A percentile compares a stretch with the other conserved stretches of the same genome.
Conservation (phyloP, 2,113 vertebrate genomes). For the Menura novaehollandiae region DNA sequence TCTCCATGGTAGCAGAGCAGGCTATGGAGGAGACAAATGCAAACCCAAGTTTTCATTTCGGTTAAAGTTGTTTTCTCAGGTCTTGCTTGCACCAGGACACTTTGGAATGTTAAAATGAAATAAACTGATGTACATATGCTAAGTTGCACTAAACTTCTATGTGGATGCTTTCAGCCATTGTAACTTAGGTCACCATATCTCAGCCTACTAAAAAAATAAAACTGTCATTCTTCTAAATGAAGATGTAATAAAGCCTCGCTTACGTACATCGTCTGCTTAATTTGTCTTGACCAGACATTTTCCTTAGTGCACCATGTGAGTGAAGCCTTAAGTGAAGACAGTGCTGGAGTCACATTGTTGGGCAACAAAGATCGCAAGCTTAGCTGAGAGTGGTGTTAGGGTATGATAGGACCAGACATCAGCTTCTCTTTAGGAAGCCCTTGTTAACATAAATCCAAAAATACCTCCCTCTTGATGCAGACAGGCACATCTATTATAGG, state of each 20-base stretch:
- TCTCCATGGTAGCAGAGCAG: constrained; percentile 41
- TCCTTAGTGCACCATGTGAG: neutral
- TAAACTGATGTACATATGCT: neutral
- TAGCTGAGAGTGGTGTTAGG: neutral
- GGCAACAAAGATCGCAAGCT: neutral
- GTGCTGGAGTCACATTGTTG: neutral
- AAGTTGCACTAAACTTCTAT: neutral
- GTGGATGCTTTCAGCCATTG: neutral
- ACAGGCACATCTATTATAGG: constrained; percentile 26
- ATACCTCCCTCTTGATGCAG: constrained; percentile 16
- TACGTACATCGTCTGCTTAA: neutral
- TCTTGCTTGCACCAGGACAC: neutral
- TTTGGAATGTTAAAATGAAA: neutral
- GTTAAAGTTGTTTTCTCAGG: neutral
- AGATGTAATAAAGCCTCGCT: neutral
- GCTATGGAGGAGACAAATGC: neutral
- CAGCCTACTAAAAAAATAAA: neutral
- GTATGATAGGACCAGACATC: neutral
- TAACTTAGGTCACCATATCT: neutral
- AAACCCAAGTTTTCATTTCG: constrained; percentile 15
- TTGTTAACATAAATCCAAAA: constrained; percentile 33
- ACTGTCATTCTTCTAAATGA: neutral
- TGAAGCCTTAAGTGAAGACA: neutral
- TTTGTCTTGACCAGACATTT: constrained; percentile 16
- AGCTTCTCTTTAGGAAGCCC: neutral